Conservation (phyloP, 2,888 invertebrate species). For the Apotomis turbidana region DNA sequence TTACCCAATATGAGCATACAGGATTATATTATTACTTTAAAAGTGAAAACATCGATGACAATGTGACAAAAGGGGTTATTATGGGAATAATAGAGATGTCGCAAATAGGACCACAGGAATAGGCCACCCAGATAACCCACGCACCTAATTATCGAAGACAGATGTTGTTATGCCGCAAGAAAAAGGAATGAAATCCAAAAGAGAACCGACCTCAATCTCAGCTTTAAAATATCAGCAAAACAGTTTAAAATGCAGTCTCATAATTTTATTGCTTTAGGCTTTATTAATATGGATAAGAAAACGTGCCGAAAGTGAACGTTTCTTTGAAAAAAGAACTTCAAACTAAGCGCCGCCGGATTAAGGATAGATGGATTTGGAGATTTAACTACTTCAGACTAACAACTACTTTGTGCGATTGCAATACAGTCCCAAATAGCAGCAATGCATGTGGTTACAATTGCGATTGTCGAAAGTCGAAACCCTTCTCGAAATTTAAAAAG, state of each 20-base stretch:
- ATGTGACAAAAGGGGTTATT: conserved; percentile 67
- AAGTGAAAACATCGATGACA: conserved; percentile 79
- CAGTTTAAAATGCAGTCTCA: conserved; percentile 3
- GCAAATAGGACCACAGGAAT: conserved; percentile 60
- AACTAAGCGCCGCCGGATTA: conserved; percentile 81
- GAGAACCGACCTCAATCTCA: neutral
- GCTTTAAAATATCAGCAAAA: conserved; percentile 17
- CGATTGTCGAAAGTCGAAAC: neutral
- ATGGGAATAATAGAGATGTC: conserved; percentile 64
- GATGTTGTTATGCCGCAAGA: conserved; percentile 58
- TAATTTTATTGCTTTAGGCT: neutral
- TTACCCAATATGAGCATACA: conserved; percentile 62
- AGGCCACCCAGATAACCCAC: conserved; percentile 66
- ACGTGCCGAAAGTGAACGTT: conserved; percentile 67
- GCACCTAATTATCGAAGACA: conserved; percentile 73
- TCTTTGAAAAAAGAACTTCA: conserved; percentile 76
- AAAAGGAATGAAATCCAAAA: neutral
- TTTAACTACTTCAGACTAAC: conserved; percentile 26
- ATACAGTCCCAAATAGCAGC: conserved; percentile 31
- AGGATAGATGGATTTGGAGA: conserved; percentile 46
- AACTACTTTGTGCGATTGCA: conserved; percentile 37
- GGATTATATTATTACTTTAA: conserved; percentile 72
- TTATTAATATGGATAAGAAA: conserved; percentile 6
- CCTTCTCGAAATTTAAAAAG: conserved; percentile 6
- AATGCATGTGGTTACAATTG: neutral